Evolutionary conservation across 1,140 invertebrate species (phyloP).

Genomic region (Scaptomyza hsui): DNA sequence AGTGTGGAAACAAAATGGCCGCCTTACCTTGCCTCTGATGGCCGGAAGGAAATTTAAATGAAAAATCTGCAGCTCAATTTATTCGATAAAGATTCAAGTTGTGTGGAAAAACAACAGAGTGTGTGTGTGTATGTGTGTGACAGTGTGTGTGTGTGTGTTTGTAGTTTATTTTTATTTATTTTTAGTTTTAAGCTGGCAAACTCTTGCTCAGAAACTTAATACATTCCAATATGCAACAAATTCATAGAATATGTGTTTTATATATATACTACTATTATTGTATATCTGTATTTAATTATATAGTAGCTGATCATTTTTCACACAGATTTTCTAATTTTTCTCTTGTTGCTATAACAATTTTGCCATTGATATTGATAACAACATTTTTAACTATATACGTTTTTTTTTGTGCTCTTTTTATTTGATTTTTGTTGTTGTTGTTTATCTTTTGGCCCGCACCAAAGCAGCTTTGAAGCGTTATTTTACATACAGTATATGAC

Average conservation of each 20-base stretch:
- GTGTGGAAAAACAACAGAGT: neutral
- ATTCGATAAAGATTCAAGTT: constrained; percentile 25
- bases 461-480: constrained; percentile 50
- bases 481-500: constrained; percentile 40
- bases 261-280: no score
- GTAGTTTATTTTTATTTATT: neutral
- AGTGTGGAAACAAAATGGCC: constrained; percentile 25
- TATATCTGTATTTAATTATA: no score
- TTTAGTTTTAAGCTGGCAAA: no score
- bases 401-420: no score
- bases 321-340: constrained; percentile 18
- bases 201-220: no score
- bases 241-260: no score
- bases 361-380: constrained; percentile 77
- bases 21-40: constrained; percentile 30
- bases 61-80: constrained; percentile 71
- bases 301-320: no score
- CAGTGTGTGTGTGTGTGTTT: neutral
- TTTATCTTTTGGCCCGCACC: constrained; percentile 12
- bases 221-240: no score
- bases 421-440: neutral
- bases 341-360: constrained; percentile 60
- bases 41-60: constrained; percentile 60
- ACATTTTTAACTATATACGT: constrained; percentile 73
- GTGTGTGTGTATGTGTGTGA: no score